These are phyloP conservation scores for Lepus europaeus DNA, from an alignment of 2,113 vertebrate genomes.

Conservation along the genomic window DNA sequence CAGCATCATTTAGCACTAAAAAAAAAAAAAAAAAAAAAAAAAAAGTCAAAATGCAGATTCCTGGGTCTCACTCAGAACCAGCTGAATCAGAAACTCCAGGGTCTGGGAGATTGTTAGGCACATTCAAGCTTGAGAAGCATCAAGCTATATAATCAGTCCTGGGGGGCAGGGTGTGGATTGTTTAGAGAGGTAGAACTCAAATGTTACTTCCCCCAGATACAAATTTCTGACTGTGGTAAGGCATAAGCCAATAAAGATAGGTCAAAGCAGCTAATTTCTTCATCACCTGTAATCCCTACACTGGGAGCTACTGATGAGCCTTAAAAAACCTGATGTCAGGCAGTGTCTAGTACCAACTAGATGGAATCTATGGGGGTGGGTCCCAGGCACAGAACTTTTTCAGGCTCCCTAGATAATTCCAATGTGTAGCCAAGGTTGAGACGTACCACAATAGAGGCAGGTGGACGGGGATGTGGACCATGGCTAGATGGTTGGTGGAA, in stretches of 20 bases:
- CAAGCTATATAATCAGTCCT: neutral
- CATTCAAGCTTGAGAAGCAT: neutral
- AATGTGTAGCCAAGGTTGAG: neutral
- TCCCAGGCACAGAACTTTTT: neutral
- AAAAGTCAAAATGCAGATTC: neutral
- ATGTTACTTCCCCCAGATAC: neutral
- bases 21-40: neutral
- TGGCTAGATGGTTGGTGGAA: neutral
- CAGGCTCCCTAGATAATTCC: neutral
- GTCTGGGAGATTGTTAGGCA: neutral
- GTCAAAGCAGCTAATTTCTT: neutral
- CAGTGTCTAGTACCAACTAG: neutral
- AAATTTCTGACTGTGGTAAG: neutral
- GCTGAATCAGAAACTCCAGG: neutral
- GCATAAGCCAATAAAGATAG: neutral
- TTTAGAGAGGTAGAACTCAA: neutral
- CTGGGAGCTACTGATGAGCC: neutral
- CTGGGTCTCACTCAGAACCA: neutral
- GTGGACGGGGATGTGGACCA: neutral
- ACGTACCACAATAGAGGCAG: neutral
- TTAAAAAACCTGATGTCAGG: neutral
- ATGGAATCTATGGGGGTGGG: neutral
- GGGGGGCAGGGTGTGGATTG: neutral
- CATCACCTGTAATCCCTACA: neutral
- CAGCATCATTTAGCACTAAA: neutral